Base-by-base conservation (phyloP, 2,888 invertebrate genomes). In the Dolichomitus sp. region DNA sequence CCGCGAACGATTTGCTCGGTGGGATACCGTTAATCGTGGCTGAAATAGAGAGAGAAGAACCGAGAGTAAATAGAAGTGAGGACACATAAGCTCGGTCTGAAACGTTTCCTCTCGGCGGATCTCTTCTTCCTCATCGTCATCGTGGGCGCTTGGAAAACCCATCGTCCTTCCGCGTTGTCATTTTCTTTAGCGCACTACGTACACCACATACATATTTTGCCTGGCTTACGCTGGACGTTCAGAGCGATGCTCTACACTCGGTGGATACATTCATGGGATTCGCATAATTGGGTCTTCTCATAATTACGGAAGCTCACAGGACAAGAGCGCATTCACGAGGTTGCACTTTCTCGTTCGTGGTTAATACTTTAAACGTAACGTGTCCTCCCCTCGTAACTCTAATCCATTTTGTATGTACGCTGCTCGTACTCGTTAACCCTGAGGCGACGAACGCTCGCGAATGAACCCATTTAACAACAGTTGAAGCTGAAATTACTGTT, bases 1-100 rank as follows among this genome's bases (percentile, higher is more conserved):
- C 54, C 75, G 81, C 83, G 77, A 79, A 83, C 78, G 81, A 85
- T 84, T 84, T 87, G 77, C 81, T 81, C 83, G 69, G 57, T 80
- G 76, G 78, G 72, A 79, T 81, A 81, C 84, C 83, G 81, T 86
- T 86, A 84, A 85, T 85, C 84, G 80, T 61, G 54, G 42, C 73
- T 69, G 74, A 74, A 33, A 48, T n/a, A 63, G 42, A 50, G 48
- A 80, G 48, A 70, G 40, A 52, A 52, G 48, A 68, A 61, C 48
- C 61, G 65, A 70, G 65, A 74, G 73, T 40, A 54, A 63, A 74
- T 48, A 30, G 52, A 61, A 42, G 27, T 30, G 42, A 65, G 63
- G 30, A 57, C 50, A 11, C 19, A 23, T 27, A 52, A 57, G 59
- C 40, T 33, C 42, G 52, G 17, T 40, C 45, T 23, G 50, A 23